Percentiles rank a stretch among this genome's conserved stretches.
phyloP scores from a whole-genome alignment of 2,888 invertebrate genomes.

The Drosophila kanekoi region DNA sequence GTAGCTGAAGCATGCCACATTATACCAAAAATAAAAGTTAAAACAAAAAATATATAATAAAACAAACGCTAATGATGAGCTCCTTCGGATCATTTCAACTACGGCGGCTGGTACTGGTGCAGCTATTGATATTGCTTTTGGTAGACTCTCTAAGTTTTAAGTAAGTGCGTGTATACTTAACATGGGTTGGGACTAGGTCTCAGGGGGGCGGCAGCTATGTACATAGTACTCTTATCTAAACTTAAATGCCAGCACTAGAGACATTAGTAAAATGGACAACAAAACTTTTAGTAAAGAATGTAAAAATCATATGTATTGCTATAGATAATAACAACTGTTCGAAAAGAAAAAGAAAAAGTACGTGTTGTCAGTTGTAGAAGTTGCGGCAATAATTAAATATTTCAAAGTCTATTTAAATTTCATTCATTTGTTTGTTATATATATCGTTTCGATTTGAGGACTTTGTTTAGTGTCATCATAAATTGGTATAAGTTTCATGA shows the following conservation, averaged over 20 bases:
- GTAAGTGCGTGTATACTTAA: slow-evolving; percentile 69
- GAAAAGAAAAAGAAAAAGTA: background rate
- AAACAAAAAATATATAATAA: slow-evolving; percentile 12
- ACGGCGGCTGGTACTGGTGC: slow-evolving; percentile 8
- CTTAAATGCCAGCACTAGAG: slow-evolving; percentile 33
- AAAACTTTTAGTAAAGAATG: slow-evolving; percentile 3
- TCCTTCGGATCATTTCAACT: slow-evolving; percentile 7
- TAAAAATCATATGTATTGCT: slow-evolving; percentile 10
- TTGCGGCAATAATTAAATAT: slow-evolving; percentile 36
- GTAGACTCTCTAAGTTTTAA: slow-evolving; percentile 59
- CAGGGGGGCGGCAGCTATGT: slow-evolving; percentile 51
- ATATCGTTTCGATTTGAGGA: slow-evolving; percentile 9
- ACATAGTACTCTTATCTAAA: slow-evolving; percentile 58
- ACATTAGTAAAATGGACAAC: slow-evolving; percentile 37
- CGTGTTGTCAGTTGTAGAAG: slow-evolving; percentile 3
- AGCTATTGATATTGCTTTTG: slow-evolving; percentile 34
- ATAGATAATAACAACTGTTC: background rate
- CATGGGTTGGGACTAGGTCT: slow-evolving; percentile 58
- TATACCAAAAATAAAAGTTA: slow-evolving; percentile 22
- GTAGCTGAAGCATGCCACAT: slow-evolving; percentile 17
- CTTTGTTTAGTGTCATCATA: slow-evolving; percentile 8
- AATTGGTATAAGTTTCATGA: slow-evolving; percentile 10
- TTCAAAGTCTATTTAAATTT: slow-evolving; percentile 5
- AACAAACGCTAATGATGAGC: slow-evolving; percentile 56
- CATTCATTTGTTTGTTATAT: slow-evolving; percentile 7